A percentile compares a stretch with the other conserved stretches of the same genome.
phyloP scores from a whole-genome alignment of 2,113 vertebrate genomes.

The Barnardius zonarius region DNA sequence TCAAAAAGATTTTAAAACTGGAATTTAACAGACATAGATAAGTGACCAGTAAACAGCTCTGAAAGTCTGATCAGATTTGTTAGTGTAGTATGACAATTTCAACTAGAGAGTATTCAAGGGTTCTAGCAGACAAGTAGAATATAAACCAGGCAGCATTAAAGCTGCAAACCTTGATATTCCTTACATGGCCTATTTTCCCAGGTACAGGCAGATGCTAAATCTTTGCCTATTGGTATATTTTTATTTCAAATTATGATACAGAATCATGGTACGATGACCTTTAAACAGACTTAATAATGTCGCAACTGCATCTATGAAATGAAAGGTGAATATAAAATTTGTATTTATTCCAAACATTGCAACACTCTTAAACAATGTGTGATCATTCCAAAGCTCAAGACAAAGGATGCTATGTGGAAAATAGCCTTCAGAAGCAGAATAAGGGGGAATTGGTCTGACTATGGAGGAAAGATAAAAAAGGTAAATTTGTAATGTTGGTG shows the following conservation, averaged over 20 bases:
- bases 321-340: not conserved
- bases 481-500: not conserved
- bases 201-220: not conserved
- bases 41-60: not conserved
- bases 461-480: not conserved
- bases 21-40: not conserved
- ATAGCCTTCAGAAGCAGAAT: not conserved
- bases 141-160: not conserved
- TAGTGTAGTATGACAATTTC: not conserved
- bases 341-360: not conserved
- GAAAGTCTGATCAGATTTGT: not conserved
- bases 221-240: not conserved
- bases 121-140: not conserved
- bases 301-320: not conserved
- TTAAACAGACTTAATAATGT: not conserved
- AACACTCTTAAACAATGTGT: not conserved
- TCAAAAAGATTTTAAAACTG: not conserved
- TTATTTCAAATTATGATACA: not conserved
- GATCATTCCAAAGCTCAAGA: not conserved
- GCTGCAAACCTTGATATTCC: not conserved
- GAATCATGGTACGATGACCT: not conserved
- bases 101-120: not conserved
- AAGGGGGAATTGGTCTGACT: not conserved
- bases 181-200: not conserved
- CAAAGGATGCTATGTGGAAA: not conserved